phyloP scores from a whole-genome alignment of 2,113 vertebrate species.

The Rhinopithecus roxellana region DNA sequence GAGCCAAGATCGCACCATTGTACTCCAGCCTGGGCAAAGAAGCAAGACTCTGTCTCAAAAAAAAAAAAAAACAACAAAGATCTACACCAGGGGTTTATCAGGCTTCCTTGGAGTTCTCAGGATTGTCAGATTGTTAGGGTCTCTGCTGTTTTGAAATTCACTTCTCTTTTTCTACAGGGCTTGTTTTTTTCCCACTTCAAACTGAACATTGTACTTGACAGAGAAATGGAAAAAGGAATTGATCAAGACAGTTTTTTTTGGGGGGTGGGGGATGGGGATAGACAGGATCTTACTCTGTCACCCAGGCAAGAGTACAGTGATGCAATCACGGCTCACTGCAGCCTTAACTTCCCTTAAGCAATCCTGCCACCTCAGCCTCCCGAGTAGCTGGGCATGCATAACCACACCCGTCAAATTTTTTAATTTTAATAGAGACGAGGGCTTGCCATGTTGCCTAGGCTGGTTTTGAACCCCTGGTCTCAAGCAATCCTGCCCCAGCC shows the following conservation, averaged over 20 bases:
- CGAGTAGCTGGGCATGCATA: background rate
- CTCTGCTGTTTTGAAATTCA: background rate
- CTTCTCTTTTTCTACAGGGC: background rate
- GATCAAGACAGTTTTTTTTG: background rate
- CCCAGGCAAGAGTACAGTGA: background rate
- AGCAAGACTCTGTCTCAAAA: no score
- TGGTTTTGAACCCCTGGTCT: background rate
- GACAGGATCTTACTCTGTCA: background rate
- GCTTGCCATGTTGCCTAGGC: background rate
- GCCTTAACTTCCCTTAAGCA: background rate
- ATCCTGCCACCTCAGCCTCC: background rate
- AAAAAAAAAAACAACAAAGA: no score
- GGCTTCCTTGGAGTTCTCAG: background rate
- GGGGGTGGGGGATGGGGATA: no score
- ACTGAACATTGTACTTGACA: background rate
- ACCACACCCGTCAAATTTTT: background rate
- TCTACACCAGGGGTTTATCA: background rate
- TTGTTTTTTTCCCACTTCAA: background rate
- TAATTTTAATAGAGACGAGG: background rate
- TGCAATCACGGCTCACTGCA: background rate
- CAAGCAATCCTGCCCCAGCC: no score
- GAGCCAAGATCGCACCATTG: no score
- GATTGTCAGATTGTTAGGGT: background rate
- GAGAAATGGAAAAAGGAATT: background rate
- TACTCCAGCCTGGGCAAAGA: no score